Conservation (phyloP, 1,140 invertebrate species). For the Bombus cullumanus region DNA sequence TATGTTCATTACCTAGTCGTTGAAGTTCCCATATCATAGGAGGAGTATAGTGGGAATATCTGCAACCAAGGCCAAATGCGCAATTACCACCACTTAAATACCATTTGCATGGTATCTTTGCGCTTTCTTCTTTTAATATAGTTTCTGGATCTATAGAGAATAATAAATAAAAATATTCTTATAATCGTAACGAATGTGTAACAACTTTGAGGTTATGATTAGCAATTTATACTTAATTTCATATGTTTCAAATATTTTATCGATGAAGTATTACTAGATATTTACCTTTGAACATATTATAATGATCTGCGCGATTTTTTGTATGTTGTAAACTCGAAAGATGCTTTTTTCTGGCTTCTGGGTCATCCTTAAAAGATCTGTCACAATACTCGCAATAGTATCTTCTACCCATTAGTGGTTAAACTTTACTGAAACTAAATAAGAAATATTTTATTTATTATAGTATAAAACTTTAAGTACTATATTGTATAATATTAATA, state of each 20-base stretch:
- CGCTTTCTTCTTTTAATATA: conserved; percentile 84
- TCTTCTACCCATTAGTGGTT: conserved; percentile 82
- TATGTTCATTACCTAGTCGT: conserved; percentile 81
- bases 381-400: conserved; percentile 89
- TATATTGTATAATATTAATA: not conserved
- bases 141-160: conserved; percentile 84
- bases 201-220: conserved; percentile 43
- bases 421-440: not conserved
- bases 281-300: conserved; percentile 85
- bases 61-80: conserved; percentile 85
- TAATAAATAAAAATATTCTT: conserved; percentile 33
- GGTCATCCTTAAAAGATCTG: conserved; percentile 86
- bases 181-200: not conserved
- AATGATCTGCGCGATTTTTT: conserved; percentile 85
- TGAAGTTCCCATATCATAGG: conserved; percentile 84
- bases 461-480: not conserved
- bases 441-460: not conserved
- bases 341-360: conserved; percentile 86
- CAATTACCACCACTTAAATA: conserved; percentile 84
- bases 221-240: not conserved
- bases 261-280: not conserved
- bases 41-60: conserved; percentile 86
- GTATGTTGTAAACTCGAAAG: conserved; percentile 85
- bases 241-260: not conserved
- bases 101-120: conserved; percentile 85